These are phyloP conservation scores for Leucopsar rothschildi DNA, from an alignment of 2,113 vertebrate genomes.

Conservation along the genomic window DNA sequence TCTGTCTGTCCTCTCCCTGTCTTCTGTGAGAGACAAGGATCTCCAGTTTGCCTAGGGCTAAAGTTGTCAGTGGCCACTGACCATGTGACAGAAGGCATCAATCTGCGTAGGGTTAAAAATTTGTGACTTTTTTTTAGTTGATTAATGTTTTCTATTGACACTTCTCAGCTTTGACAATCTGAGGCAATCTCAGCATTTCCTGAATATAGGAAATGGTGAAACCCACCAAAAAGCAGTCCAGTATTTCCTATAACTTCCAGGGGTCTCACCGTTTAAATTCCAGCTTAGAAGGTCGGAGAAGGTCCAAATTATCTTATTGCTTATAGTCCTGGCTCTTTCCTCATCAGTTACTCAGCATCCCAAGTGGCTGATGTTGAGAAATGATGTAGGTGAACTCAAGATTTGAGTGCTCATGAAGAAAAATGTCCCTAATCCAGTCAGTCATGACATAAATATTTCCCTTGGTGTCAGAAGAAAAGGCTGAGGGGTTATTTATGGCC, in stretches of 20 bases:
- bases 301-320: not conserved
- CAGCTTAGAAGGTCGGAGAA: not conserved
- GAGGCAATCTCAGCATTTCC: not conserved
- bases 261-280: not conserved
- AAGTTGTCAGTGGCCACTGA: not conserved
- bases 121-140: not conserved
- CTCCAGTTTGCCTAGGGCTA: not conserved
- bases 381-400: not conserved
- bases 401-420: not conserved
- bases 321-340: not conserved
- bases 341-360: fast-evolving
- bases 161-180: not conserved
- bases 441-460: not conserved
- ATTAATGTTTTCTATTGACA: not conserved
- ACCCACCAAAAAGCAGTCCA: not conserved
- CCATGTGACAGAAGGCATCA: fast-evolving
- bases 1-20: fast-evolving
- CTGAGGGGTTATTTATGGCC: not conserved
- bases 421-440: not conserved
- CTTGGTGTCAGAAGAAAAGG: not conserved
- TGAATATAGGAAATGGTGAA: not conserved
- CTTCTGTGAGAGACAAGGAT: not conserved
- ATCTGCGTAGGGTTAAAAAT: not conserved
- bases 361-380: not conserved
- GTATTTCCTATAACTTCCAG: not conserved